Base-by-base conservation (phyloP, 1,140 invertebrate species). In the Penaeus indicus region DNA sequence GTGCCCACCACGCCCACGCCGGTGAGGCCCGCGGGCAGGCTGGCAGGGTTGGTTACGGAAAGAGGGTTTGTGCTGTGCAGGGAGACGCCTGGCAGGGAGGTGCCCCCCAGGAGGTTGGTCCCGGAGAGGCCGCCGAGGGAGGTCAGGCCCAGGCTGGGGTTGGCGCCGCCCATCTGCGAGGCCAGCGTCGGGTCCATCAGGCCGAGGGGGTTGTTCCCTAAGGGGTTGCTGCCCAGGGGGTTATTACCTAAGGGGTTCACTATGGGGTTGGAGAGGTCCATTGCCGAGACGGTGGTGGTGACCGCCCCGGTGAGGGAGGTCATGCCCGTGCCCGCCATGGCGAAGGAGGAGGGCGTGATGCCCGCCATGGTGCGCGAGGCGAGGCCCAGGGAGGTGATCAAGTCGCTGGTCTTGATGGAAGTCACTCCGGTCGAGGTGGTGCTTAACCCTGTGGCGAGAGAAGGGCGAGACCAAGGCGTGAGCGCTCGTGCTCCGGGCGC, bases 231-330 rank as follows among this genome's bases (percentile, higher is more conserved):
- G 72, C 38, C n/a, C 13, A 84, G n/a, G 47, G 86, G 47, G 32
- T 80, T 80, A 25, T 81, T 85, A 32, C 88, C 88, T n/a, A 90
- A 62, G 19, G 84, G 89, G 69, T 90, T 90, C 54, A 86, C 64
- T n/a, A 90, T 85, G 25, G 89, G 89, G 32, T 90, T 85, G 47
- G 89, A 86, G n/a, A 90, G 89, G 62, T 90, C 89, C 18, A 90
- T 64, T 32, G 89, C 89, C 10, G 89, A 64, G 18, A 90, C 89
- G 61, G 89, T 90, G 69, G 84, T 90, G 54, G 89, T 86, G 61
- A 63, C 38, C 38, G 86, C 81, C 25, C 64, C 16, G 63, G 63
- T 19, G 75, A 4, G n/a, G 62, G 60, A 72, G 62, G 38, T 42
- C n/a, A 62, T 8, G n/a, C 78, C 78, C n/a, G 63, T 47, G 13